Evolutionary conservation across 2,888 invertebrate genomes (phyloP), one percentile per base, ranked within the genome.

Genomic region (Athalia cordata): DNA sequence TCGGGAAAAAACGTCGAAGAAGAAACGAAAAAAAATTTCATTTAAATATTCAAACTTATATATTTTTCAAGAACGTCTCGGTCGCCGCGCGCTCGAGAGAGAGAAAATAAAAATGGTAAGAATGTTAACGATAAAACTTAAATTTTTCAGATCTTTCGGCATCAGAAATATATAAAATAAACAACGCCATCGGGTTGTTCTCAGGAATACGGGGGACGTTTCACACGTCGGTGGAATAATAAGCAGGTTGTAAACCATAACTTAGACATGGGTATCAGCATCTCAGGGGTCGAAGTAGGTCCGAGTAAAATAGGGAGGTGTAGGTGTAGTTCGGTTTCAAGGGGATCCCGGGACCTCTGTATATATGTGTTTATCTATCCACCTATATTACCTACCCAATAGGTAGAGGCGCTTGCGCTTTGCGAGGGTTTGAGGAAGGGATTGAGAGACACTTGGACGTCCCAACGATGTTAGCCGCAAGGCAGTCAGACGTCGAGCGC

Each of bases 401-500:
- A 13, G 50, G 50, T 43, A 61, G 61, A 15, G 62, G 75, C 75
- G 75, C 75, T 29, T 75, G 75, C 75, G 74, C 62, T 47, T 15
- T 6, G 29, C 4, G 11, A 61, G 72, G 72, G 72, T 57, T 47
- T 72, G 72, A 43, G 9, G 29, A 77, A 67, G 57, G 67, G 67
- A 66, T 59, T 67, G 67, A 70, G 49, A 68, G 67, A 49, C 67
- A 9, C 68, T 52, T 15, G 65, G 55, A 57, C 66, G 57, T 68
- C 70, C 68, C 50, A 62, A 70, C 61, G 70, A 77, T 68, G 61
- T 29, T 49, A 43, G 61, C 68, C 77, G 62, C 68, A 83, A 86
- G 85, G 85, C 88, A 90, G 89, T 90, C 87, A 87, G 88, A 89
- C 89, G 89, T 89, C 88, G 87, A 87, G 87, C 87, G 87, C 88